Conservation (phyloP, 2,113 vertebrate genomes). For the Pimephales promelas region DNA sequence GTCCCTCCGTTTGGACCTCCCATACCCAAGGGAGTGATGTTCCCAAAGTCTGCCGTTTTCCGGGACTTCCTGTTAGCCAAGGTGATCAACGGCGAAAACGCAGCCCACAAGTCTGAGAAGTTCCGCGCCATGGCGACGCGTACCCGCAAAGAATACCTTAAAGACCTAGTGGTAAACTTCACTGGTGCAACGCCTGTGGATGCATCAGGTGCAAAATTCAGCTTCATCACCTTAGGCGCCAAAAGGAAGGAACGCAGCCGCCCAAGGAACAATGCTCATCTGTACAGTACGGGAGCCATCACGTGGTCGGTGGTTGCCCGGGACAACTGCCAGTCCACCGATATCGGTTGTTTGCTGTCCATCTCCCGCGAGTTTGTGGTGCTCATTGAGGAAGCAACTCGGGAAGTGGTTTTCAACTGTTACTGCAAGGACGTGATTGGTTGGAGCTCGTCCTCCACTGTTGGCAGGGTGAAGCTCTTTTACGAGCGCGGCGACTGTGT, state of each 20-base stretch:
- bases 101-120: conserved; percentile 85
- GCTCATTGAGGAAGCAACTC: conserved; percentile 83
- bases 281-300: conserved; percentile 81
- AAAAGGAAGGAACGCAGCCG: conserved; percentile 85
- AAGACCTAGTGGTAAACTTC: conserved; percentile 85
- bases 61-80: conserved; percentile 89
- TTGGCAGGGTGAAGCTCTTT: conserved; percentile 81
- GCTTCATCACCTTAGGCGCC: conserved; percentile 85
- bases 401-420: conserved; percentile 88
- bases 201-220: conserved; percentile 79
- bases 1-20: conserved; percentile 84
- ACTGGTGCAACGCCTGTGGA: conserved; percentile 82
- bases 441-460: conserved; percentile 78
- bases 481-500: conserved; percentile 86
- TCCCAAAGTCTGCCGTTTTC: conserved; percentile 86
- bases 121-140: conserved; percentile 85
- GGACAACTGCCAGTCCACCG: conserved; percentile 80
- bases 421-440: conserved; percentile 88
- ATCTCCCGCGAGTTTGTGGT: conserved; percentile 85
- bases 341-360: conserved; percentile 83
- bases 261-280: conserved; percentile 80
- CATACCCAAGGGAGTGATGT: conserved; percentile 85
- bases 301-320: conserved; percentile 83
- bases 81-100: conserved; percentile 86
- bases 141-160: conserved; percentile 84